Evolutionary conservation across 2,888 invertebrate species (phyloP), one percentile per base, ranked within the genome.

Genomic region (Xylocampa areola): DNA sequence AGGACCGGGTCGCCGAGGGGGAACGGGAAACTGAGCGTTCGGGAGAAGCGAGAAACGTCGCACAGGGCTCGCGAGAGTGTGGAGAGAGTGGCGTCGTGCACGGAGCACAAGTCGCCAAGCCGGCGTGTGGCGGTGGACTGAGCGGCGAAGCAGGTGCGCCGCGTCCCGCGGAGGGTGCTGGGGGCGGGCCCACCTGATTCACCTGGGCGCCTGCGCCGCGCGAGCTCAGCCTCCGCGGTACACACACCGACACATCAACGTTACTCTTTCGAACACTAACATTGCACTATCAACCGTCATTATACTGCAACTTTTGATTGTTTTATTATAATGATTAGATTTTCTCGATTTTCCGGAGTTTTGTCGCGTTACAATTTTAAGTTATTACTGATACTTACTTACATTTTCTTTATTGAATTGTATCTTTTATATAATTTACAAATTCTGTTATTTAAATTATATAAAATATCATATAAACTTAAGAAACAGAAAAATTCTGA

Each of bases 161-260:
- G 89, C 85, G 87, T 51, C 73, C 85, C 84, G 89, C 85, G 88
- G 88, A 77, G 86, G 82, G 84, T 82, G 79, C 85, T 86, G 91
- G 93, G 90, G 93, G 93, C 92, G 92, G 92, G 88, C 89, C 90
- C 89, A 92, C 93, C 93, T 92, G 92, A 83, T 85, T 82, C 93
- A 94, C 94, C 94, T 93, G 92, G 90, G 94, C 94, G 94, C 94
- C 85, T 90, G 94, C 94, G 94, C 87, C 86, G 82, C 86, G 84
- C 66, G 77, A 77, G 58, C 68, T 65, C 69, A 66, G 62, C 77
- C 82, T 84, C 80, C 79, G 76, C 73, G 60, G 35, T 44, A 61
- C 54, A 55, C 75, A 65, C 69, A 65, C 55, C 54, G 45, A 58
- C 73, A 61, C 50, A 54, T 51, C 53, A 60, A 41, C 48, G 35